These are phyloP conservation scores for Coenonympha glycerion DNA, from an alignment of 2,888 invertebrate species.

Conservation along the genomic window DNA sequence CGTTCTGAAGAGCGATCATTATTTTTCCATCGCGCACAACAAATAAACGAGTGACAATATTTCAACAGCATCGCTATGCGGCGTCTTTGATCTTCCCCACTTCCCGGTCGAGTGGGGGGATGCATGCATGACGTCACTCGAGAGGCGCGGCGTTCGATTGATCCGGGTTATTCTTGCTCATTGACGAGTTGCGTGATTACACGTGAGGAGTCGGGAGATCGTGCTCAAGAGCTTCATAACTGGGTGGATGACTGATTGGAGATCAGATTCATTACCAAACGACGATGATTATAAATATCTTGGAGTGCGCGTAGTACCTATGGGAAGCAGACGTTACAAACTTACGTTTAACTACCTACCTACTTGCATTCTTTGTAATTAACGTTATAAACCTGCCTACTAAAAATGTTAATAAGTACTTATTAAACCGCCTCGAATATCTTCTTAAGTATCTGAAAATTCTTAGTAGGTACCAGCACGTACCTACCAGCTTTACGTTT, in stretches of 20 bases:
- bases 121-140: constrained; percentile 11
- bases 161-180: neutral
- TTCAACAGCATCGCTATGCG: constrained; percentile 8
- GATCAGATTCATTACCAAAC: neutral
- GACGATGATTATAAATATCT: neutral
- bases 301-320: neutral
- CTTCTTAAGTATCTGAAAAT: no score
- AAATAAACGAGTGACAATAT: constrained; percentile 7
- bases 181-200: no score
- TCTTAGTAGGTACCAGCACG: no score
- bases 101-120: constrained; percentile 3
- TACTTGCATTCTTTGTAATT: no score
- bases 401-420: no score
- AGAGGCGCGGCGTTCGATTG: neutral
- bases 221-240: neutral
- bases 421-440: no score
- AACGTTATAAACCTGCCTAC: no score
- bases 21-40: neutral
- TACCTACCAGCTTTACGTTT: no score
- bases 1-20: neutral
- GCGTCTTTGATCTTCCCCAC: constrained; percentile 13
- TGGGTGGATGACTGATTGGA: neutral
- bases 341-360: no score
- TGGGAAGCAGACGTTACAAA: no score
- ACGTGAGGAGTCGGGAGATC: neutral